Evolutionary conservation across 2,113 vertebrate genomes (phyloP), one percentile per base, ranked within the genome.

Genomic region (Rhea pennata): DNA sequence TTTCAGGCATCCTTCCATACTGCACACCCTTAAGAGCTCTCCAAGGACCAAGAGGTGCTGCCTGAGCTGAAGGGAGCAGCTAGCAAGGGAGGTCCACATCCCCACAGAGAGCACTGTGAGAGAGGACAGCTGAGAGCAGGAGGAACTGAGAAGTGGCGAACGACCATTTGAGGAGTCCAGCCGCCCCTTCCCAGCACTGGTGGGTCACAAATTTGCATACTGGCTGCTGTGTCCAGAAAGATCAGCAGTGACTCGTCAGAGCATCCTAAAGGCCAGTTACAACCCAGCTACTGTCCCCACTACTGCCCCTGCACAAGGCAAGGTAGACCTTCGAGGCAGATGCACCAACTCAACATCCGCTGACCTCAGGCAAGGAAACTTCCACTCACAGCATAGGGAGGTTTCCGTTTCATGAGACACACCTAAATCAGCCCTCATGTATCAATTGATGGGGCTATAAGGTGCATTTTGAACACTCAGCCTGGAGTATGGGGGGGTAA

Each of bases 391-490:
- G 42, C 29, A 21, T 8, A 29, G 0, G 4, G 39, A 65, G 20
- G 42, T 23, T 75, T 44, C 39, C 39, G 31, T 56, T 79, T 62
- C 10, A 27, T 1, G 0, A 61, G 36, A 67, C 4, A 12, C 64
- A 9, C 10, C 3, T 0, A 1, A 54, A 88, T 51, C 9, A 0
- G 53, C 46, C 1, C 24, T 51, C 36, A 72, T 24, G 1, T 36
- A 72, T 12, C 0, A 9, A 84, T 15, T 23, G 36, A 51, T 62
- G 50, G 31, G 54, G 29, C 17, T 10, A 44, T 5, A 59, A 46
- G 51, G 46, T 31, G 33, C 11, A 15, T 77, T 61, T 53, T 36
- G 15, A 91, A 76, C 1, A 3, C 53, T 77, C 53, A 58, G 33
- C 31, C 54, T 39, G 44, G 78, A 65, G 36, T 36, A 6, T 36